phyloP scores from a whole-genome alignment of 2,797 vertebrate species.

The Acipenser oxyrinchus region DNA sequence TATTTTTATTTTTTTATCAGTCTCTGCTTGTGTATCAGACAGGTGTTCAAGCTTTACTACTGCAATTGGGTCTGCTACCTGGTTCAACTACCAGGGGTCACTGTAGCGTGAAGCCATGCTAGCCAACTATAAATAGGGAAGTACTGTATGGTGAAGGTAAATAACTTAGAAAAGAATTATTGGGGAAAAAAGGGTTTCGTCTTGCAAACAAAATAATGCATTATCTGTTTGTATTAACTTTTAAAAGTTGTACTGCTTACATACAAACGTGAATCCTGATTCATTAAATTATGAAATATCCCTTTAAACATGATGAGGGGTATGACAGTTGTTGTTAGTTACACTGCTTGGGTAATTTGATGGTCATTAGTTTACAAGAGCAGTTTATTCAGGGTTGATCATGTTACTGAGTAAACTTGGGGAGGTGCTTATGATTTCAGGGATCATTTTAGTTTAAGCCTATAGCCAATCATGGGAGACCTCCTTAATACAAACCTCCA shows the following conservation, averaged over 20 bases:
- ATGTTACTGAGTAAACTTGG: slow-evolving; percentile 35
- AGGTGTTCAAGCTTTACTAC: too few species aligned
- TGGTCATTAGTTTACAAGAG: slow-evolving; percentile 44
- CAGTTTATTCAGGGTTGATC: slow-evolving; percentile 45
- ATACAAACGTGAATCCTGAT: slow-evolving; percentile 7
- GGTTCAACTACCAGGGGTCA: too few species aligned
- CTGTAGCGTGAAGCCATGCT: too few species aligned
- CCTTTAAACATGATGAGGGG: slow-evolving; percentile 13
- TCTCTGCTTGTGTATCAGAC: too few species aligned
- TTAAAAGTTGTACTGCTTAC: slow-evolving; percentile 6
- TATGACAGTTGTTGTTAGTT: slow-evolving; percentile 24
- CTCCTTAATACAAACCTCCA: slow-evolving; percentile 6
- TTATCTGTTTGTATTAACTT: neutral
- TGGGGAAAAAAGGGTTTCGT: too few species aligned
- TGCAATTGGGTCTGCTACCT: too few species aligned
- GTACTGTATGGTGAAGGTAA: too few species aligned
- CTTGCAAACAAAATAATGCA: too few species aligned
- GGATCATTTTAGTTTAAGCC: slow-evolving; percentile 6
- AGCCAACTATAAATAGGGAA: too few species aligned
- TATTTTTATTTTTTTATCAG: too few species aligned
- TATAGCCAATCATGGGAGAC: neutral
- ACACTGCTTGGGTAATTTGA: slow-evolving; percentile 25
- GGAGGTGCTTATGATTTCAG: slow-evolving; percentile 15
- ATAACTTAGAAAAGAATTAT: too few species aligned
- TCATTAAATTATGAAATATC: too few species aligned